phyloP scores from a whole-genome alignment of 2,888 invertebrate species.

The Laspeyria flexula region DNA sequence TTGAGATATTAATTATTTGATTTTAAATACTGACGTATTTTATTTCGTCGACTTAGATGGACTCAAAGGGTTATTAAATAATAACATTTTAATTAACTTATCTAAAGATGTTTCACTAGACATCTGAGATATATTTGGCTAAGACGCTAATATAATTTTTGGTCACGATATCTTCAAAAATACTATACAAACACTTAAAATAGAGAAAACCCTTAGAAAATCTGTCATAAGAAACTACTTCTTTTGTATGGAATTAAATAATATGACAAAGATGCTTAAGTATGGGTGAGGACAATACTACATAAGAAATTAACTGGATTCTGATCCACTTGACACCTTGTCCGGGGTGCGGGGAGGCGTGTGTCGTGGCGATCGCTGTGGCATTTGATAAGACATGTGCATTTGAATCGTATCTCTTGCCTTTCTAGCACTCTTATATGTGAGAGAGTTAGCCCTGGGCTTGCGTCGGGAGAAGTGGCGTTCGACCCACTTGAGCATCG shows the following conservation, averaged over 20 bases:
- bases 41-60: neutral
- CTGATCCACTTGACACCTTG: constrained; percentile 73
- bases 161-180: constrained; percentile 1
- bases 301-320: constrained; percentile 65
- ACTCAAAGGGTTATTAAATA: neutral
- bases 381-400: constrained; percentile 90
- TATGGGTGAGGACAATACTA: constrained; percentile 5
- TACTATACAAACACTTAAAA: neutral
- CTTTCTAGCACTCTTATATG: constrained; percentile 86
- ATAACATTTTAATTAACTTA: neutral
- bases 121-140: neutral
- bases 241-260: constrained; percentile 28
- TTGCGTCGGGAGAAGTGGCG: constrained; percentile 92
- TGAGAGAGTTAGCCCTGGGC: constrained; percentile 89
- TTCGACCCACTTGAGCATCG: constrained; percentile 96
- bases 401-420: constrained; percentile 90
- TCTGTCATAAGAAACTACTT: neutral
- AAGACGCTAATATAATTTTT: constrained; percentile 2
- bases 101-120: neutral
- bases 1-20: constrained; percentile 6
- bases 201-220: neutral
- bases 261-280: constrained; percentile 17
- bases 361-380: constrained; percentile 60
- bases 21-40: constrained; percentile 37
- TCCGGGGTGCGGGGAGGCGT: constrained; percentile 69